Evolutionary conservation across 2,888 invertebrate species (phyloP), one percentile per base, ranked within the genome.

Genomic region (Ichneumoninae sp.): DNA sequence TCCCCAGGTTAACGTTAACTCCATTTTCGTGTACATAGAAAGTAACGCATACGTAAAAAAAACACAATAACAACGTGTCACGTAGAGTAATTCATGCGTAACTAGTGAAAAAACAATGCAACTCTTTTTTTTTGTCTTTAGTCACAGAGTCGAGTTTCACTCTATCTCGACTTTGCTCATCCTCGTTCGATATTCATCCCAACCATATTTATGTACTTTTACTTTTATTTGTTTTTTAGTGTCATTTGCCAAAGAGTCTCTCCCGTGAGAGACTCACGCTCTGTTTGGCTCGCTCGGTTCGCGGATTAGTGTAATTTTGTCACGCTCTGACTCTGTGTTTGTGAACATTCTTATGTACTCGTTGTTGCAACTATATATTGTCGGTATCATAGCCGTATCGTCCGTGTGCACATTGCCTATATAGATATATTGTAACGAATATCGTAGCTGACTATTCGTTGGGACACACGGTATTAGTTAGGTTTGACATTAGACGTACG

Each of bases 251-350:
- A 26, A 50, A 76, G 80, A 77, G 65, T 70, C 66, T 10, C 40
- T 40, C 8, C 40, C 54, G 33, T 30, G 13, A 16, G 16, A 80
- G 62, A 30, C 83, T 87, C 88, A 91, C 88, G 91, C 88, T 91
- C 91, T 91, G 90, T 89, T 91, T 91, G 83, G 85, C 86, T 60
- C 81, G 79, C 50, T 90, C 89, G 79, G 83, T 86, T 57, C 83
- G 78, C 54, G 87, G 84, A 88, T 91, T 88, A 88, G 86, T 85
- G 87, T 82, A 86, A 89, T 91, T 89, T 90, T 91, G 91, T 91
- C 89, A 90, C 89, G 90, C 91, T 90, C 90, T 89, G 87, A 86
- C 90, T 91, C 88, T 83, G 77, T 70, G 75, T 80, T 76, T 44
- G 69, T 80, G 82, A 77, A 76, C 71, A 16, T 62, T 62, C 5